These are phyloP conservation scores for Euspilapteryx auroguttella DNA, from an alignment of 2,888 invertebrate genomes.

Conservation along the genomic window DNA sequence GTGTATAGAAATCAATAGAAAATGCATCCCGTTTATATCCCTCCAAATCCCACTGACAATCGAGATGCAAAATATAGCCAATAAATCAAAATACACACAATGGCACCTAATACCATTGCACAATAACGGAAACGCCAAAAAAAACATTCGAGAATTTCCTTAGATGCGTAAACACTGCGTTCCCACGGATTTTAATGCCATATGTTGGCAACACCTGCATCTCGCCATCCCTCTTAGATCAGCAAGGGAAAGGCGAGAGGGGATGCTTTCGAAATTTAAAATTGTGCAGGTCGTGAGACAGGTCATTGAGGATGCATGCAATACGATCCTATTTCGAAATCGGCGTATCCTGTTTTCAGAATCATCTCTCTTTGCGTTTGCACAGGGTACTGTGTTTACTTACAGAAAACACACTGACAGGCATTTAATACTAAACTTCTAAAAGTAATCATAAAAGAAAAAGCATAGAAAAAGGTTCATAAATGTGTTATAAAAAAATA, in stretches of 20 bases:
- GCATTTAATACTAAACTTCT: too few species aligned
- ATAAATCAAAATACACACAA: too few species aligned
- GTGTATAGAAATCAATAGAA: too few species aligned
- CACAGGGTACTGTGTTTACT: too few species aligned
- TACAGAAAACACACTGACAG: too few species aligned
- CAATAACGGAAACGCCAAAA: constrained; percentile 18
- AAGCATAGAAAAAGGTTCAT: too few species aligned
- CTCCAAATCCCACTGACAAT: too few species aligned
- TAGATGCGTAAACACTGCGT: constrained; percentile 31
- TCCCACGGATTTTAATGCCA: constrained; percentile 32
- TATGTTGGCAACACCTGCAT: constrained; percentile 35
- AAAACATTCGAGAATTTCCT: constrained; percentile 31
- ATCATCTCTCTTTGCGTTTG: neutral
- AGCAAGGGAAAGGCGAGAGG: constrained; percentile 15
- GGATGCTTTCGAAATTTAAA: constrained; percentile 9
- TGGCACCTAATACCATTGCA: too few species aligned
- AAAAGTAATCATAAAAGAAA: too few species aligned
- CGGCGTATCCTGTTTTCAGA: constrained; percentile 2
- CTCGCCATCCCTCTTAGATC: constrained; percentile 2
- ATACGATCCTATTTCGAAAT: neutral
- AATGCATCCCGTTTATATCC: too few species aligned
- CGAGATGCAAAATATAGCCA: too few species aligned
- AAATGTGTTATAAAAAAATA: too few species aligned
- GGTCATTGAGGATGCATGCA: constrained; percentile 2
- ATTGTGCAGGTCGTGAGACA: neutral